Base-by-base conservation (phyloP, 2,888 invertebrate genomes). In the Oligia fasciuncula region DNA sequence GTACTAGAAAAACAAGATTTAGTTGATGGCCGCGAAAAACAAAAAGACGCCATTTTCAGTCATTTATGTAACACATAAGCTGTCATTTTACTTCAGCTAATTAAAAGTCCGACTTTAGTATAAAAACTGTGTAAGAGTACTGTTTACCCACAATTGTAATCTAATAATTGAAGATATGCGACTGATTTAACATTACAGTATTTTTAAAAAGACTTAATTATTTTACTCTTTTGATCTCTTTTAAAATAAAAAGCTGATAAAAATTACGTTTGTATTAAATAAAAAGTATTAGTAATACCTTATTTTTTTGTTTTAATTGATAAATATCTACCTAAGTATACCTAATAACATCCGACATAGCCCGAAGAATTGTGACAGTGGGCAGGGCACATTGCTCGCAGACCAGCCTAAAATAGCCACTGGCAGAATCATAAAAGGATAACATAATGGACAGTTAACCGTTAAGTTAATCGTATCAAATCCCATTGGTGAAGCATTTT, bases 241-340 rank as follows among this genome's bases (percentile, higher is more conserved):
- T 83, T 74, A 62, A 73, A 74, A 76, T 66, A 74, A 77, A 80
- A 86, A 72, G 65, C 72, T 40, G 73, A 76, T 76, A 70, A 74
- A 79, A 83, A 79, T 75, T 87, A 87, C 43, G 86, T 87, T 87
- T 87, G 82, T 87, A 80, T 69, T 80, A 71, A 88, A 80, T 89
- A 89, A 90, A 88, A 88, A 84, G 89, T 88, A 88, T 88, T 88
- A 89, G 68, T 86, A 83, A 88, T 77, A 73, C 60, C 72, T 80
- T 68, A 29, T 13, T 8, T 72, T 29, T 43, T 68, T 73, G 72
- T 71, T 81, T 88, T 87, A 75, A 80, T 85, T 74, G 0, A 4
- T 40, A 65, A 6, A 35, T 19, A 51, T 23, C 14, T 2, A 4
- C 43, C 4, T 46, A n/a, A n/a, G n/a, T n/a, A 43, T 5, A 43